These are phyloP conservation scores for Gymnodraco acuticeps DNA, from an alignment of 2,797 vertebrate species.

Conservation along the genomic window DNA sequence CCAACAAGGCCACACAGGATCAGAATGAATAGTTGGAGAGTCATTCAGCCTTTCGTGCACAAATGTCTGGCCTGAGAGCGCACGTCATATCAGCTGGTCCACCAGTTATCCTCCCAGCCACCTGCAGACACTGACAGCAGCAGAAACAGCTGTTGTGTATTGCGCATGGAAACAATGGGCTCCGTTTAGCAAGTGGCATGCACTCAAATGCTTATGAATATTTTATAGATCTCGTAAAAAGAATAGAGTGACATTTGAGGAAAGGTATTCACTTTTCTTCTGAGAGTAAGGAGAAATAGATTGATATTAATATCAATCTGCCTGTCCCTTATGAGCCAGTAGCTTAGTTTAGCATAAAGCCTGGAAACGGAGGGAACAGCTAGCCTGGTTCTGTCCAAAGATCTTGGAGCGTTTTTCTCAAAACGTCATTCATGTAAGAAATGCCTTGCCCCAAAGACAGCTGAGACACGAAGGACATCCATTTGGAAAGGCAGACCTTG, in stretches of 20 bases:
- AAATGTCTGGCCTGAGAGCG: conserved; percentile 9
- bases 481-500: conserved; percentile 2
- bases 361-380: background rate
- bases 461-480: conserved; percentile 7
- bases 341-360: background rate
- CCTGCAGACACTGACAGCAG: conserved; percentile 31
- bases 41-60: conserved; percentile 41
- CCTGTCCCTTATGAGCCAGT: background rate
- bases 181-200: background rate
- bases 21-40: conserved; percentile 12
- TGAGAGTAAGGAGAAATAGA: background rate
- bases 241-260: conserved; percentile 3
- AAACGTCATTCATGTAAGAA: conserved; percentile 17
- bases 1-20: conserved; percentile 15
- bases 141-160: conserved; percentile 30
- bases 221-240: background rate
- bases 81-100: conserved; percentile 28
- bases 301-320: conserved; percentile 3
- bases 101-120: conserved; percentile 31
- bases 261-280: background rate
- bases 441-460: background rate
- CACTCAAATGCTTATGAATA: background rate
- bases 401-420: background rate
- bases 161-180: background rate
- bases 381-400: background rate